These are phyloP conservation scores for Tursiops truncatus DNA, from an alignment of 2,113 vertebrate species.

Conservation along the genomic window DNA sequence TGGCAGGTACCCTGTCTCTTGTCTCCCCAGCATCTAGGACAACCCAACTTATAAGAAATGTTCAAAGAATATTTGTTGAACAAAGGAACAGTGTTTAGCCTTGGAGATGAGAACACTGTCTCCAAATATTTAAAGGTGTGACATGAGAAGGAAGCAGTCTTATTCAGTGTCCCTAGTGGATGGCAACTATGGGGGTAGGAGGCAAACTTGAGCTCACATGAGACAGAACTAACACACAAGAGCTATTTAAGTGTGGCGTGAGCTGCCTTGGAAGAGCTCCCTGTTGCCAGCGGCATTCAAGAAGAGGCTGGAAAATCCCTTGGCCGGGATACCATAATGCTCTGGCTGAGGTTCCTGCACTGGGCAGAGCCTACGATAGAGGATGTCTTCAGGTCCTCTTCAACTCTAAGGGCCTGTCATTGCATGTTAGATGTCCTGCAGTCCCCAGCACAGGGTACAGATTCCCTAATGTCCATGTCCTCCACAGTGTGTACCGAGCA, in stretches of 20 bases:
- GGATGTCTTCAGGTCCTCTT: neutral
- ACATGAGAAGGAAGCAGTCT: neutral
- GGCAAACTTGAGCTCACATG: neutral
- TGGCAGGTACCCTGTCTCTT: neutral
- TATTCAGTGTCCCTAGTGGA: neutral
- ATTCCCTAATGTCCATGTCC: neutral
- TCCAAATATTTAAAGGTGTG: neutral
- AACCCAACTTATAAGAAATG: neutral
- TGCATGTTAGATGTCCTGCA: fast-evolving
- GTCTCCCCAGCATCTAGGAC: neutral
- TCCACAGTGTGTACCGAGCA: neutral
- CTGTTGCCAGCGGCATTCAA: neutral
- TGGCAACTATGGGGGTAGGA: neutral
- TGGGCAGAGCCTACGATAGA: fast-evolving
- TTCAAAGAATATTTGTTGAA: neutral
- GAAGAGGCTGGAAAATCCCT: neutral
- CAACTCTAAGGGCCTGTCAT: neutral
- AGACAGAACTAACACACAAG: neutral
- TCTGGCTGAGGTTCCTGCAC: neutral
- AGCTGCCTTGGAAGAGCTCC: neutral
- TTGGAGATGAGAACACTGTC: neutral
- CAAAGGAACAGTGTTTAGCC: neutral
- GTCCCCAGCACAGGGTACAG: fast-evolving
- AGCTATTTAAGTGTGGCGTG: neutral
- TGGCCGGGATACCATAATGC: neutral